Conservation (phyloP, 1,140 invertebrate species). For the Sinonovacula constricta region DNA sequence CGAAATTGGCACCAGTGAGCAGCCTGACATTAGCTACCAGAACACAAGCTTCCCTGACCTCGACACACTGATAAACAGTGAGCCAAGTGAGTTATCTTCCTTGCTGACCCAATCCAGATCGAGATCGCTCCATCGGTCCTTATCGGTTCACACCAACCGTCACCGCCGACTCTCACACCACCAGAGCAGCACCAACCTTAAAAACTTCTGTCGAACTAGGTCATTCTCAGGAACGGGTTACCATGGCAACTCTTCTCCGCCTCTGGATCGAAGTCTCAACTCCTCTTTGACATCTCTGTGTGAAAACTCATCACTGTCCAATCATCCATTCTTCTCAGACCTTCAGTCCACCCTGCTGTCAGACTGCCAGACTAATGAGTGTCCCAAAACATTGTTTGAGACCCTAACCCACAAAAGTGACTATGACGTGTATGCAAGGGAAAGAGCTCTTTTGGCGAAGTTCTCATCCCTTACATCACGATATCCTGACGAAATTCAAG, state of each 20-base stretch:
- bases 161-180: slow-evolving; percentile 17
- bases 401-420: slow-evolving; percentile 2
- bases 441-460: slow-evolving; percentile 29
- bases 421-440: slow-evolving; percentile 45
- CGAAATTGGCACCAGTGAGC: not conserved
- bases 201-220: slow-evolving; percentile 6
- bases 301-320: not conserved
- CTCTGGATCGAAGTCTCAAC: not conserved
- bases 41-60: not conserved
- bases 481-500: slow-evolving; percentile 32
- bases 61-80: not conserved
- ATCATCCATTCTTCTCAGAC: slow-evolving; percentile 37
- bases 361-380: slow-evolving; percentile 23
- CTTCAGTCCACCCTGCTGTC: slow-evolving; percentile 27
- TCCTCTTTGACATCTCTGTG: slow-evolving; percentile 9
- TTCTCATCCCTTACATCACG: slow-evolving; percentile 13
- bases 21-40: not conserved
- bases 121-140: no score
- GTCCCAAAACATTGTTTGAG: slow-evolving; percentile 43
- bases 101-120: not conserved
- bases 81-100: not conserved
- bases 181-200: slow-evolving; percentile 12
- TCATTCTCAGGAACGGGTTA: slow-evolving; percentile 37
- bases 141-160: not conserved
- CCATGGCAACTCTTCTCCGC: not conserved